Percentiles rank a stretch among this genome's conserved stretches.
Evolutionary conservation across 2,888 invertebrate species (phyloP).

Genomic region (Idaea dimidiata): DNA sequence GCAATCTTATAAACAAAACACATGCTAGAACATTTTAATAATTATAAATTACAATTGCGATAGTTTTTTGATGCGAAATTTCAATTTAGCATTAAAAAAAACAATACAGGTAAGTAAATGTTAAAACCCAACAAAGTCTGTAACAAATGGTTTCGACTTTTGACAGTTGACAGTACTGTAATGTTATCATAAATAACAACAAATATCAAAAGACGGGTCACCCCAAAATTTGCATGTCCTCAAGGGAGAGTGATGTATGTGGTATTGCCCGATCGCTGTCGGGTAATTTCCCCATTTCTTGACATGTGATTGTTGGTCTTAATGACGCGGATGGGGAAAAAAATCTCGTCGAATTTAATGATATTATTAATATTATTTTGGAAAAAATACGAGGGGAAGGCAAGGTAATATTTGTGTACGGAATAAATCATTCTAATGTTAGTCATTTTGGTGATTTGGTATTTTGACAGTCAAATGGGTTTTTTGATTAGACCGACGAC

Average conservation of each 20-base stretch:
- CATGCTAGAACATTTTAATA: too few relatives aligned
- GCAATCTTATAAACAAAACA: too few relatives aligned
- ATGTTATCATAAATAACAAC: slow-evolving; percentile 5
- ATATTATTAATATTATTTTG: not conserved
- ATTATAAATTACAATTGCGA: too few relatives aligned
- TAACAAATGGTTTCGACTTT: slow-evolving; percentile 4
- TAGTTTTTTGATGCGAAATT: not conserved
- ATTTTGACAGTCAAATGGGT: not conserved
- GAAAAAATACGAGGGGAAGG: not conserved
- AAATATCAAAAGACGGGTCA: not conserved
- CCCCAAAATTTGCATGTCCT: slow-evolving; percentile 3
- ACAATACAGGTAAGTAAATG: not conserved
- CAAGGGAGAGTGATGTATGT: slow-evolving; percentile 2
- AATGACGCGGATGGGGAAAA: slow-evolving; percentile 1
- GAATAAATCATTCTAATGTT: not conserved
- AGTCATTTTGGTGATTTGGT: not conserved
- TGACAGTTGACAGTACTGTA: slow-evolving; percentile 11
- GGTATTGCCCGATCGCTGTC: not conserved
- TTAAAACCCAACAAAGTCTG: not conserved
- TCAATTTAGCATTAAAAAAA: not conserved
- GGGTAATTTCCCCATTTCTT: not conserved
- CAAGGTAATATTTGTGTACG: not conserved
- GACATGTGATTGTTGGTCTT: slow-evolving; percentile 5
- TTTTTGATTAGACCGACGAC: not conserved
- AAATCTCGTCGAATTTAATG: slow-evolving; percentile 1